Conservation (phyloP, 2,888 invertebrate genomes). For the Amiota minor region DNA sequence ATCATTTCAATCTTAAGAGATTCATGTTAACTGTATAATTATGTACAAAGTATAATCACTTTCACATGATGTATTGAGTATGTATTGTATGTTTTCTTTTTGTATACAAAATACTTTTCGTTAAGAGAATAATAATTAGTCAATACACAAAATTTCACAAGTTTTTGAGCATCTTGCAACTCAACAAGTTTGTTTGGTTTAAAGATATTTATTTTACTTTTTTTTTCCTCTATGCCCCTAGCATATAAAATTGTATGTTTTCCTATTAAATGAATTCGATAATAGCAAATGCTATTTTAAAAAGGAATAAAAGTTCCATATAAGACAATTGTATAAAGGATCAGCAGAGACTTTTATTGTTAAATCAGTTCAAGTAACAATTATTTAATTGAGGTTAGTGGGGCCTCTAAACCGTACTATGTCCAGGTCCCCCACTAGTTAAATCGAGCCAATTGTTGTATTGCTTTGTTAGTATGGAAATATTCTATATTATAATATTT, state of each 20-base stretch:
- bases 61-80: constrained; percentile 37
- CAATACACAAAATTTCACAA: constrained; percentile 57
- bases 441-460: neutral
- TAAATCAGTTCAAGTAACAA: no score
- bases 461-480: constrained; percentile 39
- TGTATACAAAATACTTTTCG: constrained; percentile 16
- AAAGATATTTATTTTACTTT: no score
- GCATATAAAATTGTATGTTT: no score
- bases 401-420: constrained; percentile 22
- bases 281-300: no score
- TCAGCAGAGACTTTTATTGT: no score
- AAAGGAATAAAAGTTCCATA: no score
- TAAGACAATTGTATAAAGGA: no score
- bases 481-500: constrained; percentile 26
- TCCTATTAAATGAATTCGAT: no score
- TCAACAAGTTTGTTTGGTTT: constrained; percentile 13
- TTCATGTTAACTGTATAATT: no score
- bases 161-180: constrained; percentile 24
- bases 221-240: no score
- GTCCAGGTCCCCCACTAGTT: neutral
- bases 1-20: no score
- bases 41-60: constrained; percentile 14
- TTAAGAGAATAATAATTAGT: constrained; percentile 52
- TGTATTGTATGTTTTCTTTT: neutral
- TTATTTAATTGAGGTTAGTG: constrained; percentile 38